Evolutionary conservation across 1,140 invertebrate species (phyloP).

Genomic region (Megathymus violae): DNA sequence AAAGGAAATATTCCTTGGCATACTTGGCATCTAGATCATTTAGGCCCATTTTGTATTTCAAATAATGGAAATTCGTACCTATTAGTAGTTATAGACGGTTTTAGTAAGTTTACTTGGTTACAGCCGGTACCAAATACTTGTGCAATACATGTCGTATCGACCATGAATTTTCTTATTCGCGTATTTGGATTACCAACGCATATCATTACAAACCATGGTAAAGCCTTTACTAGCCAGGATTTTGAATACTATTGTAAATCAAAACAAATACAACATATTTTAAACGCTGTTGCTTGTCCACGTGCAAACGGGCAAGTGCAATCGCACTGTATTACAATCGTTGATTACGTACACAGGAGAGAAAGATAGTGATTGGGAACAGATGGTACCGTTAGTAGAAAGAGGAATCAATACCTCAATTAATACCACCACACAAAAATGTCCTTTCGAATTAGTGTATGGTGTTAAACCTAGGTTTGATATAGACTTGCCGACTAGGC

Average conservation of each 20-base stretch:
- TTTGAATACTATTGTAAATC: constrained; percentile 8
- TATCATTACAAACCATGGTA: constrained; percentile 9
- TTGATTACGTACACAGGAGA: constrained; percentile 18
- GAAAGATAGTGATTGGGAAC: constrained; percentile 11
- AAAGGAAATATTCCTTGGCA: constrained; percentile 5
- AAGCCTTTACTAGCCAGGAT: constrained; percentile 7
- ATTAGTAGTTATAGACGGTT: constrained; percentile 16
- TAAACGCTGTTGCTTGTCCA: constrained; percentile 20
- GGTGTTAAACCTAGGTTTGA: too few species aligned
- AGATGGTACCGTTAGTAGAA: not conserved
- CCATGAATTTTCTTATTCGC: constrained; percentile 1
- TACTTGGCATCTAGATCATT: constrained; percentile 8
- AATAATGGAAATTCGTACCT: constrained; percentile 5
- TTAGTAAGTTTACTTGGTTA: constrained; percentile 14
- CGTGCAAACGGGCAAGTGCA: too few species aligned
- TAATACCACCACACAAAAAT: constrained; percentile 6
- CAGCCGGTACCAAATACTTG: constrained; percentile 10
- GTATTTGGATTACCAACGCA: not conserved
- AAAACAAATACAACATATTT: constrained; percentile 11
- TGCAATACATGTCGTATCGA: not conserved
- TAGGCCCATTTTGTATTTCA: constrained; percentile 8
- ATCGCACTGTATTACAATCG: constrained; percentile 1
- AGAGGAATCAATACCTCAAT: too few species aligned
- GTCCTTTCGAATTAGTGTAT: constrained; percentile 5
- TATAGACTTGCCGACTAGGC: not conserved